Evolutionary conservation across 2,888 invertebrate species (phyloP).

Genomic region (Tetropium fuscum): DNA sequence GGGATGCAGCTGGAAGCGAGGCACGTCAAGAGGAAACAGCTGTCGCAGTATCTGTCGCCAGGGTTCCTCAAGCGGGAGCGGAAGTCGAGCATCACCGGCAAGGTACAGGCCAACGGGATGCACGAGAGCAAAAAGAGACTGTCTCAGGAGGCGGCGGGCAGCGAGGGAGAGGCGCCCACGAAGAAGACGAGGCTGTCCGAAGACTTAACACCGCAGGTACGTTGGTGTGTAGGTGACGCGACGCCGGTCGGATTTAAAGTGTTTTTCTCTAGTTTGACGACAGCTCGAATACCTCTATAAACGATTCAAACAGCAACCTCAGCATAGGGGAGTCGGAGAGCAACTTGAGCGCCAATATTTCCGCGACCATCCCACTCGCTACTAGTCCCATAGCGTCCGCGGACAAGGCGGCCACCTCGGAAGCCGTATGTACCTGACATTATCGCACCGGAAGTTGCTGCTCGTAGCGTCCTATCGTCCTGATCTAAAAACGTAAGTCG

Average conservation of each 20-base stretch:
- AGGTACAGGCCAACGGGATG: constrained; percentile 33
- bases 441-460: constrained; percentile 25
- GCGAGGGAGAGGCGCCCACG: constrained; percentile 42
- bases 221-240: constrained; percentile 13
- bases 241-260: background rate
- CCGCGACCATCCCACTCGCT: too few relatives aligned
- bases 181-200: constrained; percentile 59
- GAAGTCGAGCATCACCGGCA: constrained; percentile 68
- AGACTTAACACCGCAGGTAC: constrained; percentile 55
- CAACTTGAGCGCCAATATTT: constrained; percentile 39
- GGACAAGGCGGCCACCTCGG: constrained; percentile 39
- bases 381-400: constrained; percentile 36
- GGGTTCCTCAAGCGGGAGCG: constrained; percentile 79
- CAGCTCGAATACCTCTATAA: constrained; percentile 64
- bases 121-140: constrained; percentile 52
- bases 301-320: constrained; percentile 65
- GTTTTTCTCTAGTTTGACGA: constrained; percentile 62
- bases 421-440: constrained; percentile 62
- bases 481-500: constrained; percentile 33
- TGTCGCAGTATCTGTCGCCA: constrained; percentile 79
- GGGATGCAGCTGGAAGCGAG: constrained; percentile 88
- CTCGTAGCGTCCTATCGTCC: constrained; percentile 16
- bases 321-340: constrained; percentile 52
- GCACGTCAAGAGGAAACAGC: constrained; percentile 85
- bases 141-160: constrained; percentile 44